These are phyloP conservation scores for Sebastes oblongus DNA, from an alignment of 2,797 vertebrate species.

Conservation along the genomic window DNA sequence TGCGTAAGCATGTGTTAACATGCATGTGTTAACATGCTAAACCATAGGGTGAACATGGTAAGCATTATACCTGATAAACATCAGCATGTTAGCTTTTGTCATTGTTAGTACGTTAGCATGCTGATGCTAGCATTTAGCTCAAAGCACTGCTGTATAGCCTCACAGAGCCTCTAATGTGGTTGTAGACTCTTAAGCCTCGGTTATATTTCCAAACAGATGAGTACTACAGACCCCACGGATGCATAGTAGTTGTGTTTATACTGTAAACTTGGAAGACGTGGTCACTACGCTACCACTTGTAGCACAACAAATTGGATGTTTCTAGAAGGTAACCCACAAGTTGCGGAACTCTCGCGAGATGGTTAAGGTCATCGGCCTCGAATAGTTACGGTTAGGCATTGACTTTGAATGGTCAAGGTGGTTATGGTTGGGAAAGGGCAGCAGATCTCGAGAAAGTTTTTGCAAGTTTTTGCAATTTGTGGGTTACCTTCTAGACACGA, in stretches of 20 bases:
- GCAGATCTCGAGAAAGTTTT: not conserved
- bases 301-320: not conserved
- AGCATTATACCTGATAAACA: not conserved
- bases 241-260: not conserved
- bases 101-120: not conserved
- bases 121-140: not conserved
- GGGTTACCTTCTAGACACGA: not conserved
- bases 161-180: not conserved
- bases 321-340: not conserved
- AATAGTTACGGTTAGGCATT: not conserved
- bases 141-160: not conserved
- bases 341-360: not conserved
- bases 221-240: not conserved
- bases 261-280: not conserved
- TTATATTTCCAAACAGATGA: not conserved
- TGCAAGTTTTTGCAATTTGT: not conserved
- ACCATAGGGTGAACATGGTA: not conserved
- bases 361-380: not conserved
- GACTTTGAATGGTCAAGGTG: too few relatives aligned
- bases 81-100: not conserved
- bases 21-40: too few relatives aligned
- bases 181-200: not conserved
- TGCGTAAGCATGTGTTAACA: too few relatives aligned
- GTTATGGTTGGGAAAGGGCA: not conserved
- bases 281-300: not conserved